A percentile compares a stretch with the other conserved stretches of the same genome.
phyloP scores from a whole-genome alignment of 2,888 invertebrate species.

The Invenusta paracnida region DNA sequence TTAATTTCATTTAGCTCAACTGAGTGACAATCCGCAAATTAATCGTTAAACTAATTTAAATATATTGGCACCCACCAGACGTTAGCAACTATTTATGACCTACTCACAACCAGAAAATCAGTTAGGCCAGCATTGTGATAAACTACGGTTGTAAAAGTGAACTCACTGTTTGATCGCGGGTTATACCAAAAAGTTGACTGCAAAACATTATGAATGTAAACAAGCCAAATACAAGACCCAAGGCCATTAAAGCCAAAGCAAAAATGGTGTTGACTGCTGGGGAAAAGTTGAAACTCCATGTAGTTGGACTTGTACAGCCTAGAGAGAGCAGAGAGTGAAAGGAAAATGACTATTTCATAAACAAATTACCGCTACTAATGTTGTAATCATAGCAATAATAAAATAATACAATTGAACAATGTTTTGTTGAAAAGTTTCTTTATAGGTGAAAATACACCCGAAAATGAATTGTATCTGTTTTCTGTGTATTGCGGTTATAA shows the following conservation, averaged over 20 bases:
- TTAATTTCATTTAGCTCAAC: no score
- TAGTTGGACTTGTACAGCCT: neutral
- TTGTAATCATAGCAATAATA: neutral
- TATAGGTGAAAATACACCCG: no score
- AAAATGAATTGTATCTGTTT: no score
- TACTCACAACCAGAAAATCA: no score
- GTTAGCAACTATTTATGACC: no score
- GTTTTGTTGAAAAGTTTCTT: no score
- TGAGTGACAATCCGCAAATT: no score
- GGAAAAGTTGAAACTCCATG: neutral
- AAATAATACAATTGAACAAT: no score
- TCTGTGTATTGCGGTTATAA: no score
- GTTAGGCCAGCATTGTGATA: neutral
- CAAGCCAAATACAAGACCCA: slow-evolving; percentile 88
- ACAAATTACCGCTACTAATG: neutral
- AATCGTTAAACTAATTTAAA: no score
- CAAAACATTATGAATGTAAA: slow-evolving; percentile 96
- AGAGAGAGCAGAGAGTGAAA: neutral
- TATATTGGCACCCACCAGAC: no score
- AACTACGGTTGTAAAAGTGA: no score
- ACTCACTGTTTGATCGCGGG: slow-evolving; percentile 86
- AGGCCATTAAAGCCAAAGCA: slow-evolving; percentile 69
- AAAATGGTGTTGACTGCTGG: slow-evolving; percentile 49
- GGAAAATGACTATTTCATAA: neutral
- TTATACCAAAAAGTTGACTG: slow-evolving; percentile 90